phyloP scores from a whole-genome alignment of 2,113 vertebrate species.

The Podarcis raffonei region DNA sequence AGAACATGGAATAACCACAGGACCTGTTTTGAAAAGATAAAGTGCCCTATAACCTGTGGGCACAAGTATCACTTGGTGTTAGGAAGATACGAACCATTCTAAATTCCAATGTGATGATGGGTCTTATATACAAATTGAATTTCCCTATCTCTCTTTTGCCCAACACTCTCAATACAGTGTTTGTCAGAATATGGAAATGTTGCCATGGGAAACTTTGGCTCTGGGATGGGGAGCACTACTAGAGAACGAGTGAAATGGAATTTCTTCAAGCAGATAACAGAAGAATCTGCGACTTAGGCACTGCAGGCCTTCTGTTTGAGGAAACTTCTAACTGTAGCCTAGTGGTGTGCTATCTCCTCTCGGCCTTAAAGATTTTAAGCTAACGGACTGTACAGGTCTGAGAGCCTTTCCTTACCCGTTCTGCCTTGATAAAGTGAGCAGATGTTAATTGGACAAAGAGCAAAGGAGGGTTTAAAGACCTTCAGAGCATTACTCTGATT shows the following conservation, averaged over 20 bases:
- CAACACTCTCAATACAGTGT: neutral
- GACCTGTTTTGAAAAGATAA: neutral
- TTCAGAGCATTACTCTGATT: constrained; percentile 41
- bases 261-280: neutral
- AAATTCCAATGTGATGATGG: neutral
- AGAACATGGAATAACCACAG: neutral
- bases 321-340: neutral
- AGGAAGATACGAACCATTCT: neutral
- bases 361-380: neutral
- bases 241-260: neutral
- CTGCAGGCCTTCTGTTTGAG: neutral
- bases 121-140: constrained; percentile 1
- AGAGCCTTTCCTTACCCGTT: neutral
- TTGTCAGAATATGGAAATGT: neutral
- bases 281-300: neutral
- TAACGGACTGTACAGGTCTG: rapidly evolving
- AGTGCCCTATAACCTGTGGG: neutral
- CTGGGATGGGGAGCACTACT: neutral
- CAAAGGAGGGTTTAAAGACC: constrained; percentile 29
- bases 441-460: constrained; percentile 5
- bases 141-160: neutral
- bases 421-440: neutral
- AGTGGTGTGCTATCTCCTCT: neutral
- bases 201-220: neutral
- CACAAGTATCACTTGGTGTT: neutral